A percentile compares a stretch with the other conserved stretches of the same genome.
Evolutionary conservation across 1,140 invertebrate species (phyloP).

Genomic region (Trichoplusia ni): DNA sequence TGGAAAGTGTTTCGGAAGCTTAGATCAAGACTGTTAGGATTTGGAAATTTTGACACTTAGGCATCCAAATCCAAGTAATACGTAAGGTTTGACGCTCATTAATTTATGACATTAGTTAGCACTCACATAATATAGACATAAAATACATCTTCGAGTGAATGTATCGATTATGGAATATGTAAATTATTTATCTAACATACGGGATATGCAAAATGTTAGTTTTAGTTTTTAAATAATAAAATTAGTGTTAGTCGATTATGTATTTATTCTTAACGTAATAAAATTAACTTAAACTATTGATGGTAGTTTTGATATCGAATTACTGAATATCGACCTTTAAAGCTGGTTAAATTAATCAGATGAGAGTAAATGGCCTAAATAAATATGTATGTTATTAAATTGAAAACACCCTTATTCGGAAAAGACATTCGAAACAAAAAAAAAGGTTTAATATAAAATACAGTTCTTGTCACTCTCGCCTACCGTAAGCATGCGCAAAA

Average conservation of each 20-base stretch:
- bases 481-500: too few species aligned
- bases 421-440: too few species aligned
- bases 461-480: too few species aligned
- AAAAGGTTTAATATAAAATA: too few species aligned
- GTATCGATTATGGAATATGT: constrained; percentile 8
- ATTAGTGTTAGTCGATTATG: constrained; percentile 12
- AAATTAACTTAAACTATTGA: not conserved
- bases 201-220: constrained; percentile 3
- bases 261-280: constrained; percentile 27
- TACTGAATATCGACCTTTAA: not conserved
- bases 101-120: not conserved
- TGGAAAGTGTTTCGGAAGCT: constrained; percentile 64
- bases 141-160: not conserved
- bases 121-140: not conserved
- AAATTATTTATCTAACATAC: constrained; percentile 11
- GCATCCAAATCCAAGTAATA: not conserved
- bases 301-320: not conserved
- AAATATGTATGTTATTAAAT: too few species aligned
- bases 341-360: not conserved
- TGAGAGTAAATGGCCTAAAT: too few species aligned
- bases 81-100: not conserved
- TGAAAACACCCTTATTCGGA: too few species aligned
- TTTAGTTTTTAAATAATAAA: constrained; percentile 3
- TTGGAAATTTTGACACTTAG: constrained; percentile 11
- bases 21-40: constrained; percentile 35